These are phyloP conservation scores for Homalodisca vitripennis DNA, from an alignment of 1,140 invertebrate genomes.

Conservation along the genomic window DNA sequence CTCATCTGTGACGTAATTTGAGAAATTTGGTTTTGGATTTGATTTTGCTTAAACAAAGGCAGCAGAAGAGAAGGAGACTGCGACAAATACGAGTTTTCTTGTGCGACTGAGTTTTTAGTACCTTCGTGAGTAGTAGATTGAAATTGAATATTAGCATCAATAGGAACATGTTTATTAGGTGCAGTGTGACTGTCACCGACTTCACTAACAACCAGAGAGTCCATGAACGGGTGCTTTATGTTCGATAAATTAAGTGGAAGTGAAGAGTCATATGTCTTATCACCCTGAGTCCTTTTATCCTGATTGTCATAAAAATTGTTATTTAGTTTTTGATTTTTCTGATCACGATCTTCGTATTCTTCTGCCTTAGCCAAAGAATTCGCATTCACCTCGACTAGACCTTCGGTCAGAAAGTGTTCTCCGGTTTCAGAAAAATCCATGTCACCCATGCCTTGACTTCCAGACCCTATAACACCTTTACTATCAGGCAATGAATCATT, in stretches of 20 bases:
- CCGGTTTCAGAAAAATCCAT: slow-evolving; percentile 5
- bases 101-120: slow-evolving; percentile 20
- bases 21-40: not conserved
- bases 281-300: not conserved
- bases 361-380: not conserved
- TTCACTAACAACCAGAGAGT: not conserved
- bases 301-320: not conserved
- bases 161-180: not conserved
- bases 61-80: slow-evolving; percentile 5
- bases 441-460: slow-evolving; percentile 15
- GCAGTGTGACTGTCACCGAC: slow-evolving; percentile 1
- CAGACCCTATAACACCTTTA: not conserved
- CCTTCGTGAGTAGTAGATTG: not conserved
- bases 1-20: slow-evolving; percentile 35
- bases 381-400: too few species aligned
- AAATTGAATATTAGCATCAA: not conserved
- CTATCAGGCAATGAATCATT: slow-evolving; percentile 25
- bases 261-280: slow-evolving; percentile 29
- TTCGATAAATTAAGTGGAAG: slow-evolving; percentile 36
- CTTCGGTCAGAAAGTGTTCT: not conserved
- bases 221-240: slow-evolving; percentile 28
- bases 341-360: not conserved
- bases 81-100: slow-evolving; percentile 20
- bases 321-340: not conserved
- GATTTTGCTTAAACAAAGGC: slow-evolving; percentile 7